A percentile compares a stretch with the other conserved stretches of the same genome.
Conservation (phyloP, 2,888 invertebrate species). For the Drosophila atroscutellata region DNA sequence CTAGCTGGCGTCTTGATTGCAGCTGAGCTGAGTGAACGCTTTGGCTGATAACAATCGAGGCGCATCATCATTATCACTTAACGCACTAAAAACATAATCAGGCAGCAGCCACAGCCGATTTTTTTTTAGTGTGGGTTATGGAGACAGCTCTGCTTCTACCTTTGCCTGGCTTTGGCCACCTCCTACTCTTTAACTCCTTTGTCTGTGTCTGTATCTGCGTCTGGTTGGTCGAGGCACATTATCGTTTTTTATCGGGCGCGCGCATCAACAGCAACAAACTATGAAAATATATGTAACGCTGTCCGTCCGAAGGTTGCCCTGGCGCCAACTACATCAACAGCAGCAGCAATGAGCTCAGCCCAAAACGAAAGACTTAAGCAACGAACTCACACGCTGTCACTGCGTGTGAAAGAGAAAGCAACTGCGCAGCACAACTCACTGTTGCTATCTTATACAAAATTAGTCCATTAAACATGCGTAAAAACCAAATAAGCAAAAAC, state of each 20-base stretch:
- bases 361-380: constrained; percentile 73
- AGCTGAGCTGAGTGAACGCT: constrained; percentile 50
- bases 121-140: constrained; percentile 40
- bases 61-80: constrained; percentile 81
- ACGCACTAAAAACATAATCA: constrained; percentile 81
- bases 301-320: constrained; percentile 61
- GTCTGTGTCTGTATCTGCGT: constrained; percentile 15
- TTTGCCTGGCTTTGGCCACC: constrained; percentile 1
- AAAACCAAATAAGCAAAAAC: constrained; percentile 62
- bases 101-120: constrained; percentile 55
- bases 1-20: constrained; percentile 71
- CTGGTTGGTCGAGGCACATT: constrained; percentile 55
- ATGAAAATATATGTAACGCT: constrained; percentile 77
- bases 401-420: constrained; percentile 61
- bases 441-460: constrained; percentile 55
- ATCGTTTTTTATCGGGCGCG: constrained; percentile 72
- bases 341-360: constrained; percentile 10
- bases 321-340: constrained; percentile 72
- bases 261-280: constrained; percentile 77
- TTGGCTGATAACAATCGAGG: constrained; percentile 71
- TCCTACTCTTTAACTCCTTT: background rate
- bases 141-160: constrained; percentile 29
- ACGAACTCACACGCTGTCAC: constrained; percentile 67
- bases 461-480: constrained; percentile 81
- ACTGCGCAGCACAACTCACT: constrained; percentile 10